Evolutionary conservation across 1,140 invertebrate species (phyloP).

Genomic region (Zaprionus taronus): DNA sequence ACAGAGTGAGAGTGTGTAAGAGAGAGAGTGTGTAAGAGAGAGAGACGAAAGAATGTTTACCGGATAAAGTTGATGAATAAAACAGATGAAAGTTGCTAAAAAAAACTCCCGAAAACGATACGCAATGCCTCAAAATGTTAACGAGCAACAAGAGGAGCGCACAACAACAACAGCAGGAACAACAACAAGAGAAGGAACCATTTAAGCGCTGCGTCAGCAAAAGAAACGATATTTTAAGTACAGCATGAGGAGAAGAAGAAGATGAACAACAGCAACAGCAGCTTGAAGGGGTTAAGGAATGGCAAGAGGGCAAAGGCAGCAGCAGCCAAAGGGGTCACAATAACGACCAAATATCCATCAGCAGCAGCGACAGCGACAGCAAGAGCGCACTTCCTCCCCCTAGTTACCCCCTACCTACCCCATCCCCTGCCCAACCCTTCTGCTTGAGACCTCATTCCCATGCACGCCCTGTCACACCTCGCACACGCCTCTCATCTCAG

Average conservation of each 20-base stretch:
- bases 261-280: neutral
- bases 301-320: neutral
- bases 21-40: neutral
- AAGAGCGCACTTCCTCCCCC: neutral
- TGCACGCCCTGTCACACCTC: neutral
- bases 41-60: too few relatives aligned
- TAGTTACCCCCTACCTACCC: too few relatives aligned
- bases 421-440: neutral
- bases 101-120: constrained; percentile 19
- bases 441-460: too few relatives aligned
- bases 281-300: neutral
- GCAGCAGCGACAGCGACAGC: constrained; percentile 28
- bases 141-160: constrained; percentile 12
- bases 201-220: constrained; percentile 64
- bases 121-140: constrained; percentile 37
- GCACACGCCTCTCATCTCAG: neutral
- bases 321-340: constrained; percentile 44
- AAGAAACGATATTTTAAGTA: constrained; percentile 73
- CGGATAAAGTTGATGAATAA: constrained; percentile 4
- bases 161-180: constrained; percentile 16
- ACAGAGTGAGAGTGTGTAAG: neutral
- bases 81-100: constrained; percentile 21
- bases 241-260: constrained; percentile 26
- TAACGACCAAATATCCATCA: constrained; percentile 73
- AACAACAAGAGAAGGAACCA: constrained; percentile 17